Conservation (phyloP, 2,113 vertebrate genomes). For the Glaucidium brasilianum region DNA sequence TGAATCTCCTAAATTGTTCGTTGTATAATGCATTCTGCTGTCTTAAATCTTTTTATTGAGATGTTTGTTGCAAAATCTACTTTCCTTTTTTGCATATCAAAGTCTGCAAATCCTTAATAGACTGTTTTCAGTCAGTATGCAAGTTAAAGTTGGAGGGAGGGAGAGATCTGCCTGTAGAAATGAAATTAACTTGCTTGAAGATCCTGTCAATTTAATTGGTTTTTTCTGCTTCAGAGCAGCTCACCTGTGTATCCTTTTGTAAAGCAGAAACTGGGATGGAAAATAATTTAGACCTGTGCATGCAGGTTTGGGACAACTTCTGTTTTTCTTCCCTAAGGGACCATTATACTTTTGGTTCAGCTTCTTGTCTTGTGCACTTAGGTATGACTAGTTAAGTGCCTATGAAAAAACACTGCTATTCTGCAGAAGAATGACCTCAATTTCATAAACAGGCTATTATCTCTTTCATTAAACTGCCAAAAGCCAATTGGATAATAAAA, state of each 20-base stretch:
- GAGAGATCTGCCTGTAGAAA: not conserved
- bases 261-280: not conserved
- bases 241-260: not conserved
- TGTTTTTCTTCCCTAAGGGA: not conserved
- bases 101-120: not conserved
- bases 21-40: not conserved
- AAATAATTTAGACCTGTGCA: not conserved
- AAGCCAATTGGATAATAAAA: not conserved
- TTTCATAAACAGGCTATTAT: not conserved
- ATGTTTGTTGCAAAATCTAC: not conserved
- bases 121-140: not conserved
- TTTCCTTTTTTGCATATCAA: not conserved
- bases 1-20: not conserved
- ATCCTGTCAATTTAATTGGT: not conserved
- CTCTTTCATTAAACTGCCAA: not conserved
- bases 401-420: not conserved
- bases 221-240: not conserved
- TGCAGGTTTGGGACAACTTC: not conserved
- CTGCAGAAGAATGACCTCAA: not conserved
- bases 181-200: not conserved
- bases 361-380: rapidly evolving
- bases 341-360: not conserved
- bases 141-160: not conserved
- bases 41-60: not conserved
- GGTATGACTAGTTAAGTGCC: not conserved